Percentiles rank a stretch among this genome's conserved stretches.
These are phyloP conservation scores for Furnarius figulus DNA, from an alignment of 2,113 vertebrate species.

Conservation along the genomic window DNA sequence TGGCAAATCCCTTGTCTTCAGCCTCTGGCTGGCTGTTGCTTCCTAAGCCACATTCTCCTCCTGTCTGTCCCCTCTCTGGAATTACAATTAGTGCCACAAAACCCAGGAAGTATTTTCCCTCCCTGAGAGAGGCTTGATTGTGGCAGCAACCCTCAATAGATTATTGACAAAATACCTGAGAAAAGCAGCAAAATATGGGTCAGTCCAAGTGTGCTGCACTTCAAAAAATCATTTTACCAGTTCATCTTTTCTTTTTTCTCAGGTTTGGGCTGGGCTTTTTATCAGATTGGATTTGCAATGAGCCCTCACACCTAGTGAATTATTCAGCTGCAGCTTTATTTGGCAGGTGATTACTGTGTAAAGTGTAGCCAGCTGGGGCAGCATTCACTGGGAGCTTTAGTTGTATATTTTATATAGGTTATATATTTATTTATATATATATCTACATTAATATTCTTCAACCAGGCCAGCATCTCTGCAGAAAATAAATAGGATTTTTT, in stretches of 20 bases:
- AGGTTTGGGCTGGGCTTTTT: background rate
- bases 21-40: background rate
- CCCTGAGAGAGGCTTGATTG: background rate
- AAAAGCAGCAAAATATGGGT: background rate
- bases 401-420: background rate
- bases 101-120: background rate
- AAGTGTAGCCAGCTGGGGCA: background rate
- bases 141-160: background rate
- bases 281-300: background rate
- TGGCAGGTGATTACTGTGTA: background rate
- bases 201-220: background rate
- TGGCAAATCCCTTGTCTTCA: background rate
- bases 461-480: background rate
- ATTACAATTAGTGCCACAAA: background rate
- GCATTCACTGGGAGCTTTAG: background rate
- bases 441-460: background rate
- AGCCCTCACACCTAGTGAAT: background rate
- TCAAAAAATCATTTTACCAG: background rate
- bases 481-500: background rate
- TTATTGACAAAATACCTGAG: background rate
- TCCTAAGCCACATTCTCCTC: background rate
- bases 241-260: background rate
- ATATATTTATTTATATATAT: background rate
- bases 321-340: background rate
- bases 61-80: background rate